Percentiles rank a stretch among this genome's conserved stretches.
These are phyloP conservation scores for Epinephelus awoara DNA, from an alignment of 2,797 vertebrate genomes.

Conservation along the genomic window DNA sequence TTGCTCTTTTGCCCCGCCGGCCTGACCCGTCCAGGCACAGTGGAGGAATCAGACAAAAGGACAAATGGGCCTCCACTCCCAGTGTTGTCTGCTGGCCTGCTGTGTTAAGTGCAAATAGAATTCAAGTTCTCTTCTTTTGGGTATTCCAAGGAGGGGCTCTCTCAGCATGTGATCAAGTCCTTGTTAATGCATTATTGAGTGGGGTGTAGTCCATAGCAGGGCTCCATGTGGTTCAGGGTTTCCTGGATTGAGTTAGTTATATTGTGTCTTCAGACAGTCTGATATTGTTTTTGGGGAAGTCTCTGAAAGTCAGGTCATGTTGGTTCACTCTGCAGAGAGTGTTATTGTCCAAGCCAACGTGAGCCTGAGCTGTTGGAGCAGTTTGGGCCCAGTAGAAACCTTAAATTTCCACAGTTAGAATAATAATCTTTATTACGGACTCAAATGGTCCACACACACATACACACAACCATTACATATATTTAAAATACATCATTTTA, in stretches of 20 bases:
- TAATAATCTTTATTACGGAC: no score
- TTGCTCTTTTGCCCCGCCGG: not conserved
- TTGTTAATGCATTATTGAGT: not conserved
- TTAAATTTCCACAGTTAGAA: no score
- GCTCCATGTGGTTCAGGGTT: not conserved
- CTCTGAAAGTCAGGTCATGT: not conserved
- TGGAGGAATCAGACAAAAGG: not conserved
- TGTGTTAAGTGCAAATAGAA: not conserved
- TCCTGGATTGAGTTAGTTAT: not conserved
- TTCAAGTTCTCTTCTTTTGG: slow-evolving; percentile 1
- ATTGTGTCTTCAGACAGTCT: not conserved
- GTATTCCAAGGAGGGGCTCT: not conserved
- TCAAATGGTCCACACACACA: no score
- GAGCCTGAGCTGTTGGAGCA: no score
- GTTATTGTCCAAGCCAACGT: no score
- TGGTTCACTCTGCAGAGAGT: not conserved
- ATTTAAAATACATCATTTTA: no score
- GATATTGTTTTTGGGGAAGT: not conserved
- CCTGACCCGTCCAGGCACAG: not conserved
- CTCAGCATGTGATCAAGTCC: not conserved
- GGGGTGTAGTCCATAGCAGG: not conserved
- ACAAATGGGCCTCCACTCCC: not conserved
- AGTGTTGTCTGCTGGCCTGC: not conserved
- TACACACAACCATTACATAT: no score
- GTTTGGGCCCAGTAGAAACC: no score